Evolutionary conservation across 2,113 vertebrate species (phyloP), one percentile per base, ranked within the genome.

Genomic region (Salvelinus namaycush): DNA sequence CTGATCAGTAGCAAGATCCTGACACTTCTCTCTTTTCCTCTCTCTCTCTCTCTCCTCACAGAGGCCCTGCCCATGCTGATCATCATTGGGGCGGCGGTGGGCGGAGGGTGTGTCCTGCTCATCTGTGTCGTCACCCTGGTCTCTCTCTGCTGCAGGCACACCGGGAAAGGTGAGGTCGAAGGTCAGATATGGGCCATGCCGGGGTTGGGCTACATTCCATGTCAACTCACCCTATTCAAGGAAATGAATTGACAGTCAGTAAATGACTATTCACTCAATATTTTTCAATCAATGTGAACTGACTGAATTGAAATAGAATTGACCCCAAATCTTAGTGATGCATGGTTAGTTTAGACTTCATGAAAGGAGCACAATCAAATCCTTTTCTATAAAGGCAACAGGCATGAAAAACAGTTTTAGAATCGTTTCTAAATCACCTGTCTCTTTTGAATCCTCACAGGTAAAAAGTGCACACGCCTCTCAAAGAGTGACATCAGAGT

Each of bases 401-500:
- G 59, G 65, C 14, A 78, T 13, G 60, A n/a, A 65, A 5, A 44
- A 9, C 39, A 44, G 39, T 44, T 44, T 44, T 44, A 44, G 39
- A 44, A 44, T 44, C 77, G 1, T 22, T n/a, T 62, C 59, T 44
- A 44, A 44, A 44, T 44, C 9, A 44, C 39, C n/a, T 14, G n/a
- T 62, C 8, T 67, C 67, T 34, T 22, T 51, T 11, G 64, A 44
- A 73, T 54, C 7, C 72, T 76, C 70, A 5, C 64, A 95, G 94
- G 92, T 79, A 94, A 95, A 83, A 92, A 93, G 66, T 93, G 93
- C 70, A 94, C 92, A 4, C 94, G 94, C 44, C 92, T 96, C 75
- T 95, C 95, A 73, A 95, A 96, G 85, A 94, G 94, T 31, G 95
- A 96, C 84, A 94, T 95, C 84, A 90, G 95, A 69, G 94, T 96